phyloP scores from a whole-genome alignment of 2,888 invertebrate genomes.

The Ptychoptera contaminata region DNA sequence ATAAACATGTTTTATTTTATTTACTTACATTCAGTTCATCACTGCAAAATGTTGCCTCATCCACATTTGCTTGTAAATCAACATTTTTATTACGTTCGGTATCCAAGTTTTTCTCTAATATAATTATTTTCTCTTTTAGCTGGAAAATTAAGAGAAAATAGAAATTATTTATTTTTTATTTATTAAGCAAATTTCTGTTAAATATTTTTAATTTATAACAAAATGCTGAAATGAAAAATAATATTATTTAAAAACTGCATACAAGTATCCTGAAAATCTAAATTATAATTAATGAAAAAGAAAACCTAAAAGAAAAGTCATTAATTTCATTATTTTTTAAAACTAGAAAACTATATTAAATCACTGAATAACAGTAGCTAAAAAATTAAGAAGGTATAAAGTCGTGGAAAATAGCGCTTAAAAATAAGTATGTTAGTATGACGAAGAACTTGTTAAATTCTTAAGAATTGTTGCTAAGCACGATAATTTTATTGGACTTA shows the following conservation, averaged over 20 bases:
- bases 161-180: slow-evolving; percentile 2
- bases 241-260: slow-evolving; percentile 8
- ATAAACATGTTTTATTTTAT: not conserved
- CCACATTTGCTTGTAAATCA: slow-evolving; percentile 79
- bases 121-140: slow-evolving; percentile 39
- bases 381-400: too few species aligned
- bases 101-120: slow-evolving; percentile 48
- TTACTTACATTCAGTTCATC: slow-evolving; percentile 69
- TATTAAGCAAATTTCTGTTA: slow-evolving; percentile 4
- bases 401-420: too few species aligned
- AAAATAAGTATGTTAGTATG: too few species aligned
- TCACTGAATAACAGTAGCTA: too few species aligned
- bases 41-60: slow-evolving; percentile 80
- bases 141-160: slow-evolving; percentile 15
- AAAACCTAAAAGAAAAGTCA: too few species aligned
- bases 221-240: slow-evolving; percentile 7
- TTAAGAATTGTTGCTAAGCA: too few species aligned
- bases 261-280: too few species aligned
- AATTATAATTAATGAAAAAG: too few species aligned
- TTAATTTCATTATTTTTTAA: too few species aligned
- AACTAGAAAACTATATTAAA: too few species aligned
- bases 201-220: slow-evolving; percentile 4
- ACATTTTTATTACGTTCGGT: slow-evolving; percentile 71
- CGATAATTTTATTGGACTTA: too few species aligned
- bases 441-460: too few species aligned